These are phyloP conservation scores for Asobara japonica DNA, from an alignment of 1,140 invertebrate genomes.

Conservation along the genomic window DNA sequence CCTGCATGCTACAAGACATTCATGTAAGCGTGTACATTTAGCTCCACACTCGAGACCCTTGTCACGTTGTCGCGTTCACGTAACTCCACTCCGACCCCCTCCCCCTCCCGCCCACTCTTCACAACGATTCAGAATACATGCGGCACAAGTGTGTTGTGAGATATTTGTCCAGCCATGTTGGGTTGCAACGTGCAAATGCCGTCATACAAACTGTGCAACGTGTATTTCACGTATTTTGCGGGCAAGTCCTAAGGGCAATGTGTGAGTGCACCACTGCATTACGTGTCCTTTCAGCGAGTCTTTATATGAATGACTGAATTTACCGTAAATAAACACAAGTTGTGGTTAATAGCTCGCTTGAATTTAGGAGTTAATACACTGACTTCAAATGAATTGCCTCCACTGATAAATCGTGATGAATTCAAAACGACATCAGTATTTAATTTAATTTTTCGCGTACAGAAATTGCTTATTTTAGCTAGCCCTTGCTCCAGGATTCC, in stretches of 20 bases:
- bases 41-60: not conserved
- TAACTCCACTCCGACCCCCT: not conserved
- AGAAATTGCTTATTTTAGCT: too few species aligned
- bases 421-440: too few species aligned
- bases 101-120: not conserved
- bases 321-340: not conserved
- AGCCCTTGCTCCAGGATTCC: too few species aligned
- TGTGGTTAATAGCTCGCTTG: not conserved
- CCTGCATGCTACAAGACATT: not conserved
- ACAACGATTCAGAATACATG: not conserved
- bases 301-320: not conserved
- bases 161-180: conserved; percentile 29
- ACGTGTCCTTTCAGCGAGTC: conserved; percentile 11
- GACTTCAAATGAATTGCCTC: not conserved
- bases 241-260: not conserved
- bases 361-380: not conserved
- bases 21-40: not conserved
- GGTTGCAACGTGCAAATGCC: conserved; percentile 27
- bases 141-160: conserved; percentile 22
- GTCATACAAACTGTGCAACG: conserved; percentile 20
- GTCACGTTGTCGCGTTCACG: conserved; percentile 10
- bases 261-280: not conserved
- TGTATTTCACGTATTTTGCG: conserved; percentile 20
- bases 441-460: too few species aligned
- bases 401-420: too few species aligned